Evolutionary conservation across 2,797 vertebrate species (phyloP), one percentile per base, ranked within the genome.

Genomic region (Holocentrus rufus): DNA sequence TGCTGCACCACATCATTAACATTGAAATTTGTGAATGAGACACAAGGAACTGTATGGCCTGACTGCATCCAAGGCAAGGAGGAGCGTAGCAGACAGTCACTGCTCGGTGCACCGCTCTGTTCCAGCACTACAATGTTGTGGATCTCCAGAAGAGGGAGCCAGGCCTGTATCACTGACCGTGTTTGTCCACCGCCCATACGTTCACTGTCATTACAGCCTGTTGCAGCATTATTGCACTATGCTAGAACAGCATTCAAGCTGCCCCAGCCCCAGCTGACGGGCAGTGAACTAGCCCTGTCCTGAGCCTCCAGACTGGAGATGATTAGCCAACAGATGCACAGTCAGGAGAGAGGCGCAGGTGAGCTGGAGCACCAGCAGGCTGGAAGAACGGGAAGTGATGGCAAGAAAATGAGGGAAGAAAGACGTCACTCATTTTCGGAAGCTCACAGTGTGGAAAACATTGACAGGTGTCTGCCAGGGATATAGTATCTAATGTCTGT

Each of bases 61-160:
- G 49, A n/a, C 46, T 50, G 31, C 17, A 57, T 14, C 20, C 44
- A 23, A 39, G 7, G 44, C 36, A 17, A 72, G 39, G 44, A 34
- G 22, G 34, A 46, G 46, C 47, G 1, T 2, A 31, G 18, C 5
- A 11, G 14, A 31, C 47, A 68, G 42, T 20, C 13, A 17, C 39
- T 64, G 23, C 9, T 39, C 14, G 10, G 1, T 8, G 52, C 52
- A 25, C 47, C 18, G 7, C 34, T 30, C 25, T 53, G 31, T 46
- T 62, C 54, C 31, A 74, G 47, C 9, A 11, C 5, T 23, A 59
- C 7, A 10, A 5, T 62, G 9, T 69, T 69, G 54, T 56, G 46
- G 36, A 36, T 65, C 46, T 68, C 85, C 88, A 85, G 83, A 60
- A 85, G 81, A 81, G 88, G 84, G 86, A 82, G 87, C 81, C 65